Evolutionary conservation across 2,888 invertebrate species (phyloP).

Genomic region (Apamea sordens): DNA sequence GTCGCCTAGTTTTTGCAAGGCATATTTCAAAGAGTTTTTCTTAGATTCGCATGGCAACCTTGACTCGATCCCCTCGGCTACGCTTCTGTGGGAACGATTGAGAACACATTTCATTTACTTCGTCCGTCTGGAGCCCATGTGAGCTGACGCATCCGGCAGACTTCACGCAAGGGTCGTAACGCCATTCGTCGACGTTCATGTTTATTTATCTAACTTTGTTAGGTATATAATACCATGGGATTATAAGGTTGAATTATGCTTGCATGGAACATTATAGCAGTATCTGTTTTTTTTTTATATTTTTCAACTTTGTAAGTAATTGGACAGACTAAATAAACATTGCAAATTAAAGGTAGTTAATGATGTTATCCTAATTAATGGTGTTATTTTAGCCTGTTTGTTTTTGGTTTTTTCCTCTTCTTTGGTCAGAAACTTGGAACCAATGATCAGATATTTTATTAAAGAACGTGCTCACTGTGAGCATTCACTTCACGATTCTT

Average conservation of each 20-base stretch:
- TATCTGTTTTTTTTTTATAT: slow-evolving; percentile 6
- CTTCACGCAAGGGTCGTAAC: slow-evolving; percentile 75
- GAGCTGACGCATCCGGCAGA: slow-evolving; percentile 86
- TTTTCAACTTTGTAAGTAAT: slow-evolving; percentile 5
- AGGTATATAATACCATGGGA: slow-evolving; percentile 50
- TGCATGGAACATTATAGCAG: slow-evolving; percentile 15
- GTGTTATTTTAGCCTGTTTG: slow-evolving; percentile 9
- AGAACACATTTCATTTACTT: slow-evolving; percentile 82
- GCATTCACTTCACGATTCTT: background rate
- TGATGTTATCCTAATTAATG: slow-evolving; percentile 19
- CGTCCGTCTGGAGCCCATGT: slow-evolving; percentile 87
- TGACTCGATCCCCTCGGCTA: slow-evolving; percentile 84
- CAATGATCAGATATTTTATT: background rate
- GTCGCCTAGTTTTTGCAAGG: slow-evolving; percentile 81
- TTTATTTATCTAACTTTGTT: slow-evolving; percentile 80
- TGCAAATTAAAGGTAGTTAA: slow-evolving; percentile 10
- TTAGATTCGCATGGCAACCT: slow-evolving; percentile 86
- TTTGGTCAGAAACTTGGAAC: background rate
- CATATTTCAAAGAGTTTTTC: slow-evolving; percentile 82
- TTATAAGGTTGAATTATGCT: slow-evolving; percentile 26
- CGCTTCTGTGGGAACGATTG: slow-evolving; percentile 87
- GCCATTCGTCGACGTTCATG: slow-evolving; percentile 72
- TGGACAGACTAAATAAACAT: slow-evolving; percentile 25
- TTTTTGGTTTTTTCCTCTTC: background rate
- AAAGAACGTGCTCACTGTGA: background rate